Conservation (phyloP, 2,888 invertebrate species). For the Drosophila rellima region DNA sequence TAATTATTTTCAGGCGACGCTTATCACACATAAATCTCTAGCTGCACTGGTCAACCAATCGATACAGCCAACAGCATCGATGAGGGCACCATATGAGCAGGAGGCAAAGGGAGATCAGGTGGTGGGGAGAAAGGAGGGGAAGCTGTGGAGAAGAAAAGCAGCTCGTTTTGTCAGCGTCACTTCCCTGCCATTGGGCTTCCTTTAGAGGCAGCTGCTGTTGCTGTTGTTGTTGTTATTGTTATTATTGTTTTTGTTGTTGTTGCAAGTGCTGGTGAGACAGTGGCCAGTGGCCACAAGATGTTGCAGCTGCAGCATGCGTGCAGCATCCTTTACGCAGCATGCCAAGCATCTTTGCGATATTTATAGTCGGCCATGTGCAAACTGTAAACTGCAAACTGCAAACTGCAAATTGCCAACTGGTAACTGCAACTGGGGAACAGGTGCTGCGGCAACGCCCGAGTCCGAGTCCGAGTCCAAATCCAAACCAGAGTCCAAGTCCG, state of each 20-base stretch:
- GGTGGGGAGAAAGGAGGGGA: background rate
- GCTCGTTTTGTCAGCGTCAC: constrained; percentile 77
- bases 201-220: constrained; percentile 64
- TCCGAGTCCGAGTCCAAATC: constrained; percentile 12
- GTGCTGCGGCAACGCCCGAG: constrained; percentile 74
- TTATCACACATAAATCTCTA: constrained; percentile 81
- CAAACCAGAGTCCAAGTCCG: constrained; percentile 23
- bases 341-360: constrained; percentile 78
- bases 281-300: constrained; percentile 64
- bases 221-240: constrained; percentile 34
- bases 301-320: constrained; percentile 76
- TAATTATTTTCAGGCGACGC: constrained; percentile 82
- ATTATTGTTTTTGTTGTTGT: constrained; percentile 13
- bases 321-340: constrained; percentile 79
- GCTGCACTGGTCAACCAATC: constrained; percentile 60
- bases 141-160: constrained; percentile 28
- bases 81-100: constrained; percentile 13
- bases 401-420: constrained; percentile 41
- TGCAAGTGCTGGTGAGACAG: constrained; percentile 33
- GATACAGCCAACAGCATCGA: constrained; percentile 53
- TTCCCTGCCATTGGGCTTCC: constrained; percentile 78
- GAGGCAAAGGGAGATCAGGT: background rate
- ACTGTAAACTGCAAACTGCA: constrained; percentile 30
- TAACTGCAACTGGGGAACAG: constrained; percentile 64
- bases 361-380: constrained; percentile 63